These are phyloP conservation scores for Acropora tenuis DNA, from an alignment of 64 coral and sea anemone genomes.

Conservation along the genomic window DNA sequence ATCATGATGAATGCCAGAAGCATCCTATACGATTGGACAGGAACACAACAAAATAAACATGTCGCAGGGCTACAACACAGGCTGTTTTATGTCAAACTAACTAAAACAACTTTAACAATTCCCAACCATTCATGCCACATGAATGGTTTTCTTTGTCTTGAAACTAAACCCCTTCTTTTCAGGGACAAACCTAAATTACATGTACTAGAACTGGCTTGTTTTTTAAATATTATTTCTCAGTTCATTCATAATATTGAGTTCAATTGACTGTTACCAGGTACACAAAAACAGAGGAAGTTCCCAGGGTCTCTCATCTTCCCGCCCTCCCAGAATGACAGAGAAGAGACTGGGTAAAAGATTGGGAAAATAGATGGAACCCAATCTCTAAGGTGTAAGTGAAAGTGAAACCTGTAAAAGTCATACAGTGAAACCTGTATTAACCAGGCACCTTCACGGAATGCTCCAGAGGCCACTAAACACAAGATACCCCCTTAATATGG, in stretches of 20 bases:
- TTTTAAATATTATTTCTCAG: not conserved
- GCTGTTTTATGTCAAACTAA: too few species aligned
- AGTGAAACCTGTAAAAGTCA: too few species aligned
- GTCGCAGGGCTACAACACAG: not conserved
- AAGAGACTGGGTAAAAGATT: too few species aligned
- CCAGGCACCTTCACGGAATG: too few species aligned
- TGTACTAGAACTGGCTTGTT: constrained; percentile 2
- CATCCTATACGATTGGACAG: not conserved
- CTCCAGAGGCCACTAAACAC: too few species aligned
- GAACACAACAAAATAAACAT: not conserved
- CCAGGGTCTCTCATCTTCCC: too few species aligned
- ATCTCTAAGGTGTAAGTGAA: not conserved
- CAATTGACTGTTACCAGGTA: not conserved
- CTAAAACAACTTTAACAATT: not conserved
- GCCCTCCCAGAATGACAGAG: too few species aligned
- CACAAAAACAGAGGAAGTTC: not conserved
- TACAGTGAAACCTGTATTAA: too few species aligned
- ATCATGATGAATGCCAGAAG: constrained; percentile 65
- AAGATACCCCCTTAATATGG: too few species aligned
- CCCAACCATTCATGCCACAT: not conserved
- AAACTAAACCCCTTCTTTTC: not conserved
- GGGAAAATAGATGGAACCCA: not conserved
- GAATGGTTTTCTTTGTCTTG: not conserved
- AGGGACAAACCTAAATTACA: not conserved
- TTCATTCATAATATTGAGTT: not conserved